Conservation (phyloP, 2,113 vertebrate genomes). For the Acrocephalus arundinaceus region DNA sequence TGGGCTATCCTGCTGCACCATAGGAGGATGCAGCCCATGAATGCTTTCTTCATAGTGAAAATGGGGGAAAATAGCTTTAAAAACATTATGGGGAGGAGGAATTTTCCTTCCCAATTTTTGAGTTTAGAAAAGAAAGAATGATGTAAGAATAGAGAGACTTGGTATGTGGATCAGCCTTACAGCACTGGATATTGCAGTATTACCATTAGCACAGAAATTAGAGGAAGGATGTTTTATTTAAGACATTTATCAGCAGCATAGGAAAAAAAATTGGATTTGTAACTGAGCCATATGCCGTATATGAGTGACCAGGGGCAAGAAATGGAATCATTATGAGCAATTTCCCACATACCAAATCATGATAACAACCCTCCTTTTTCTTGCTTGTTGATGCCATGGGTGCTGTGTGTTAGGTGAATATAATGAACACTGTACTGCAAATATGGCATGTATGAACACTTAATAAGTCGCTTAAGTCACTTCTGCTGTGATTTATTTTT, state of each 20-base stretch:
- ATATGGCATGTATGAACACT: not conserved
- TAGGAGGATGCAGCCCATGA: not conserved
- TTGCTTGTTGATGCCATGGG: fast-evolving
- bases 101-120: not conserved
- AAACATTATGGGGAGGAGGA: not conserved
- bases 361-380: not conserved
- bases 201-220: not conserved
- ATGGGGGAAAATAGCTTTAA: not conserved
- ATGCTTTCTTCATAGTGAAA: not conserved
- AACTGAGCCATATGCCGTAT: not conserved
- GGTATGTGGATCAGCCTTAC: not conserved
- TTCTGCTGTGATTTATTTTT: not conserved
- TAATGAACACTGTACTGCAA: not conserved
- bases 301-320: not conserved
- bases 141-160: not conserved
- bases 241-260: not conserved
- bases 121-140: not conserved
- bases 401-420: not conserved
- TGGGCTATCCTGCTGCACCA: not conserved
- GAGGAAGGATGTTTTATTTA: not conserved
- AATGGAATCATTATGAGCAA: not conserved
- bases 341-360: not conserved
- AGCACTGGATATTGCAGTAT: not conserved
- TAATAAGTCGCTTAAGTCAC: not conserved
- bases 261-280: not conserved